Base-by-base conservation (phyloP, 2,888 invertebrate genomes). In the Lasioglossum oenotherae region DNA sequence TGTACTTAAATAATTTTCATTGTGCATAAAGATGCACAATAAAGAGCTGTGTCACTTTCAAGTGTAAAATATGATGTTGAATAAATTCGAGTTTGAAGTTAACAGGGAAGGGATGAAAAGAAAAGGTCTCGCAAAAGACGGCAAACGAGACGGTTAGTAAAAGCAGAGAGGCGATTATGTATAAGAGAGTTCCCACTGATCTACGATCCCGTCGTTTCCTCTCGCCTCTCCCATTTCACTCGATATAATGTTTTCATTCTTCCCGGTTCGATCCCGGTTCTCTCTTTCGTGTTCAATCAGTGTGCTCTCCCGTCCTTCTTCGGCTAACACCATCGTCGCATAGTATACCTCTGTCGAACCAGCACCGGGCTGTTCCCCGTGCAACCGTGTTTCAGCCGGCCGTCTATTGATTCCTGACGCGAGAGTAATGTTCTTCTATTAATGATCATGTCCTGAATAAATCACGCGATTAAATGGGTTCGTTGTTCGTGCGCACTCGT, bases 391-490 rank as follows among this genome's bases (percentile, higher is more conserved):
- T 87, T 87, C 89, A 80, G 82, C 80, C 85, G 84, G 79, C 84
- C 91, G 90, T 89, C 93, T 93, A 94, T 94, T 94, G 94, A 94
- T 94, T 94, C 93, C 91, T 92, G 91, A 92, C 93, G 92, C 92
- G 93, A 93, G 93, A 93, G 92, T 94, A 94, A 94, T 94, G 94
- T 92, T 93, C 92, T 88, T 92, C 93, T 93, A 94, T 94, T 94
- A 94, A 94, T 94, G 94, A 94, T 94, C 92, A 92, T 91, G 92
- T 92, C 91, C 91, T 93, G 93, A 94, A 94, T 94, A 93, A 94
- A 94, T 94, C 94, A 94, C 94, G 94, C 92, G 92, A 93, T 92
- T 94, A 94, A 94, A 94, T 93, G 92, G 92, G 92, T 89, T 91
- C 89, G 91, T 88, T 88, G 90, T 89, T 86, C 92, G 85, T 87